Percentiles rank a stretch among this genome's conserved stretches.
These are phyloP conservation scores for Phacellophora camtschatica DNA, from an alignment of 30 jellyfish, hydroid and myxozoan genomes.

Conservation along the genomic window DNA sequence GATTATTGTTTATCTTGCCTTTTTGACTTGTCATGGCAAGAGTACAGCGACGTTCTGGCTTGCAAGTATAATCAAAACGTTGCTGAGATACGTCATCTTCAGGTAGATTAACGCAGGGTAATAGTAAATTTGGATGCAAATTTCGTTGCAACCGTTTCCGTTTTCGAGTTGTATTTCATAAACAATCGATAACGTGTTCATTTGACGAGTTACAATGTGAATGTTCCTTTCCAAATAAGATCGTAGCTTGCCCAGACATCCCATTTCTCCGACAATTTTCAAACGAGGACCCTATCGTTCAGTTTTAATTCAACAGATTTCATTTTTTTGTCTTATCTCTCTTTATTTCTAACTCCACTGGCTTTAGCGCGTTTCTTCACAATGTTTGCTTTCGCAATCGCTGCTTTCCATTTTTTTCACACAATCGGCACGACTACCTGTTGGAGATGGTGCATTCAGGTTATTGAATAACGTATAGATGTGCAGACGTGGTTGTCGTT, in stretches of 20 bases:
- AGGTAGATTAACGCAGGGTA: neutral
- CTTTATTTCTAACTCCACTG: neutral
- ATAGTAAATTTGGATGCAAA: neutral
- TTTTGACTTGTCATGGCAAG: neutral
- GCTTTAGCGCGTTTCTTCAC: neutral
- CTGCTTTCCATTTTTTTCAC: neutral
- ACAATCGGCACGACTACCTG: neutral
- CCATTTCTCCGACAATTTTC: neutral
- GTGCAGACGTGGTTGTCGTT: conserved; percentile 13
- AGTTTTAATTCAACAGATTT: neutral
- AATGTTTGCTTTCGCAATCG: neutral
- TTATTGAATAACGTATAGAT: neutral
- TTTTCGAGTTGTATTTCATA: neutral
- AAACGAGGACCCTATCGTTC: neutral
- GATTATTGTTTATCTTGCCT: neutral
- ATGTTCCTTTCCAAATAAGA: neutral
- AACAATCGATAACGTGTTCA: neutral
- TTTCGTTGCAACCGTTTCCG: neutral
- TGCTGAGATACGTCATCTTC: neutral
- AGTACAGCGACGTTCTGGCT: neutral
- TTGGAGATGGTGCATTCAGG: neutral
- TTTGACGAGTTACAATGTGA: neutral
- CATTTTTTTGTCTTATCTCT: neutral
- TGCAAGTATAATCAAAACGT: neutral
- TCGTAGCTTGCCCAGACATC: neutral